These are phyloP conservation scores for Sebastes matsubarae DNA, from an alignment of 2,797 vertebrate species.

Conservation along the genomic window DNA sequence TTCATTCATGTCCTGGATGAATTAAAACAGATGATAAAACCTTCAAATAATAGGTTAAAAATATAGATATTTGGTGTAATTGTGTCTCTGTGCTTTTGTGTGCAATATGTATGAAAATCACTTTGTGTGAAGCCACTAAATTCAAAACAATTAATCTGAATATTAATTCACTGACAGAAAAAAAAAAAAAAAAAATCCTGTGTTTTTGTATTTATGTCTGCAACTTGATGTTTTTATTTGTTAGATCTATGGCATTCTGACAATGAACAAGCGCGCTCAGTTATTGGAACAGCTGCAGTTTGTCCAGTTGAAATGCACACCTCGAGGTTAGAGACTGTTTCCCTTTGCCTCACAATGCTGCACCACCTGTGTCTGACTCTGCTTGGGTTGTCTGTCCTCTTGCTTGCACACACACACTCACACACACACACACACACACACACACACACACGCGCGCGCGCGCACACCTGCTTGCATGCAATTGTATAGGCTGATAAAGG, in stretches of 20 bases:
- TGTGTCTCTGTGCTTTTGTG: neutral
- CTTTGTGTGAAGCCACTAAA: constrained; percentile 38
- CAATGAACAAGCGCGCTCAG: constrained; percentile 88
- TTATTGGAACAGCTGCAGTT: constrained; percentile 90
- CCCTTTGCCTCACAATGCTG: constrained; percentile 76
- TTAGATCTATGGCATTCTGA: constrained; percentile 90
- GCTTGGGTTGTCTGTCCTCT: constrained; percentile 77
- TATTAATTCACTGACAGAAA: constrained; percentile 20
- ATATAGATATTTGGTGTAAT: neutral
- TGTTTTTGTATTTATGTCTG: constrained; percentile 76
- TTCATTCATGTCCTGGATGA: neutral
- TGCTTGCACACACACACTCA: constrained; percentile 33
- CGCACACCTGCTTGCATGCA: constrained; percentile 33
- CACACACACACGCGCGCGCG: constrained; percentile 1
- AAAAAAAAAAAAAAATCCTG: constrained; percentile 12
- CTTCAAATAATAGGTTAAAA: neutral
- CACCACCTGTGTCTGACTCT: constrained; percentile 73
- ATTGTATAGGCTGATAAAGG: constrained; percentile 22
- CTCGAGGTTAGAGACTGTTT: constrained; percentile 88
- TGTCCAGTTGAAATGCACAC: constrained; percentile 89
- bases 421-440: neutral
- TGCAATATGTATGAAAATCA: neutral
- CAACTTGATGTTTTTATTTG: constrained; percentile 85
- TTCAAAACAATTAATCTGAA: constrained; percentile 20
- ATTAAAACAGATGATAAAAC: neutral